Evolutionary conservation across 2,113 vertebrate genomes (phyloP).

Genomic region (Platysternon megacephalum): DNA sequence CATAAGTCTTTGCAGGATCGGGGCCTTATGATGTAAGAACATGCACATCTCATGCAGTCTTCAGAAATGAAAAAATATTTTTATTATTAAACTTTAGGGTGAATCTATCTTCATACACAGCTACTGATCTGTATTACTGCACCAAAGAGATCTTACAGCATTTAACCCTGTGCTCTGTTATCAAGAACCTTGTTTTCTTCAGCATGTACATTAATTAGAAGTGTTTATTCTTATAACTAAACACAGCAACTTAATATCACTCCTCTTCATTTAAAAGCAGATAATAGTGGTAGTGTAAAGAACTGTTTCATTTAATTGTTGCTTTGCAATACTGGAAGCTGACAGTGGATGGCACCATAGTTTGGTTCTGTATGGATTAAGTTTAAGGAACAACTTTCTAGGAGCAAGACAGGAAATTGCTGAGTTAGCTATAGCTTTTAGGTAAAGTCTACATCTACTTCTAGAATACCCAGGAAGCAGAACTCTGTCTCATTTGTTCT

Average conservation of each 20-base stretch:
- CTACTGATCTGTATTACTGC: neutral
- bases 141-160: neutral
- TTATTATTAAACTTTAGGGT: neutral
- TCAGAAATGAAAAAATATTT: neutral
- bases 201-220: neutral
- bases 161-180: neutral
- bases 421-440: neutral
- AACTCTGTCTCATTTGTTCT: neutral
- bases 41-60: neutral
- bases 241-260: neutral
- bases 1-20: neutral
- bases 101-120: neutral
- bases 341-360: neutral
- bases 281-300: no score
- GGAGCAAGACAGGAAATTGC: neutral
- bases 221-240: neutral
- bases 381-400: neutral
- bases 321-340: neutral
- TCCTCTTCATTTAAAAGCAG: neutral
- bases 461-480: neutral
- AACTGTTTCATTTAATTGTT: neutral
- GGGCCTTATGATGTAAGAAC: neutral
- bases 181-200: neutral
- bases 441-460: neutral
- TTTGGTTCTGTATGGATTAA: neutral